Base-by-base conservation (phyloP, 2,797 vertebrate genomes). In the Eupleurogrammus muticus region DNA sequence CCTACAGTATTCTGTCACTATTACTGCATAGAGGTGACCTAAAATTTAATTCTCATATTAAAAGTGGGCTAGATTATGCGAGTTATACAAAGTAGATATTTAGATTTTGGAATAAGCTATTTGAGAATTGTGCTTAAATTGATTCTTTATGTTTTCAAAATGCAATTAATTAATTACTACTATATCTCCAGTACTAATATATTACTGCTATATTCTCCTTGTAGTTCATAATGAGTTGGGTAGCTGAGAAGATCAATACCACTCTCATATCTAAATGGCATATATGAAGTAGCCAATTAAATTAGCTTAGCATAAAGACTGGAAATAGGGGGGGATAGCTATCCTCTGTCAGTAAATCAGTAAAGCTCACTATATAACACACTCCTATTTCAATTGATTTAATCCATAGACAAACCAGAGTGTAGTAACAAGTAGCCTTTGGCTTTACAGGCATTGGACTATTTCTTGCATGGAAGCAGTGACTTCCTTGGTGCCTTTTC, bases 1-100 rank as follows among this genome's bases (percentile, higher is more conserved):
- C n/a, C n/a, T 72, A 66, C 42, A 36, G 75, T 69, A 49, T 75
- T 78, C 70, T 63, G 67, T 83, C 83, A 75, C 58, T 83, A 28
- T 28, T 63, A 46, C 53, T 73, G 63, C 66, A 60, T 21, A 32
- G 55, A 75, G 62, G 57, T 72, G 75, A 86, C 65, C 40, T 54
- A 51, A 40, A 58, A 46, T 69, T 34, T 77, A 66, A 75, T 74
- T 24, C 60, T 51, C 51, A 55, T 60, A 55, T 69, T 65, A 40
- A 64, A 80, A 72, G 66, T 73, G 38, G 73, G 61, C 76, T 79
- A 73, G 32, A 58, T 55, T 40, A 23, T 56, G 9, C 1, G n/a
- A 35, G 35, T 51, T 3, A 1, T 23, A 13, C 19, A 46, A n/a
- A 56, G 2, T 9, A 10, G 1, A 40, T 28, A 5, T 50, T 51